Conservation (phyloP, 2,113 vertebrate species). For the Pithys albifrons region DNA sequence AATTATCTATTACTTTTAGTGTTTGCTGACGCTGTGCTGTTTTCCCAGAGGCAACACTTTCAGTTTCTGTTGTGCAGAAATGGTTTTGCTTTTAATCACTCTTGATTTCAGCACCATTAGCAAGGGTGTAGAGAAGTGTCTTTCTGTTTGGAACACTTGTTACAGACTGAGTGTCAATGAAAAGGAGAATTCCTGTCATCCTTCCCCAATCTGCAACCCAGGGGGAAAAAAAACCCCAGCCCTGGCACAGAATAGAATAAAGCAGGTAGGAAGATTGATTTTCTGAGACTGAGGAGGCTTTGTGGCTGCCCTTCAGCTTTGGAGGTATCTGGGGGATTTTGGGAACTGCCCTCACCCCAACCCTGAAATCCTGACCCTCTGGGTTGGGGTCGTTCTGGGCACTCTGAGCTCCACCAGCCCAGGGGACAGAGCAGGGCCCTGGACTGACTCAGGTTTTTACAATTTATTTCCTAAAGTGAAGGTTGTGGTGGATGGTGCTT, state of each 20-base stretch:
- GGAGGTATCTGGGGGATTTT: not conserved
- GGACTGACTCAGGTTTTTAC: fast-evolving
- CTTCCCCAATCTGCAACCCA: not conserved
- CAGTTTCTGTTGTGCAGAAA: slow-evolving; percentile 28
- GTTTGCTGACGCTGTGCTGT: not conserved
- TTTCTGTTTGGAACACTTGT: not conserved
- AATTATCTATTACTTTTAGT: not conserved
- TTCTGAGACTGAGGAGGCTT: not conserved
- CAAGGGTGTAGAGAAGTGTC: not conserved
- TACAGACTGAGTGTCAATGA: not conserved
- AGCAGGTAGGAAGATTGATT: not conserved
- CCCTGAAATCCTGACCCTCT: not conserved
- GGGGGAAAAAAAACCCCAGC: not conserved
- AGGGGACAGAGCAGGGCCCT: not conserved
- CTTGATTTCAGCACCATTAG: not conserved
- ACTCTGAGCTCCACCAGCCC: not conserved
- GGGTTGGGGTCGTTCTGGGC: not conserved
- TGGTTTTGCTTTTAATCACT: slow-evolving; percentile 25
- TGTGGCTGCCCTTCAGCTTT: not conserved
- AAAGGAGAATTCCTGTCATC: not conserved
- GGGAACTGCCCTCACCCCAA: fast-evolving
- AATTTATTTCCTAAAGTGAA: not conserved
- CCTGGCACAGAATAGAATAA: not conserved
- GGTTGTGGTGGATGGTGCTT: not conserved
- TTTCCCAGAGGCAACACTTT: slow-evolving; percentile 27